Conservation (phyloP, 2,888 invertebrate genomes). For the Nephrotoma flavescens region DNA sequence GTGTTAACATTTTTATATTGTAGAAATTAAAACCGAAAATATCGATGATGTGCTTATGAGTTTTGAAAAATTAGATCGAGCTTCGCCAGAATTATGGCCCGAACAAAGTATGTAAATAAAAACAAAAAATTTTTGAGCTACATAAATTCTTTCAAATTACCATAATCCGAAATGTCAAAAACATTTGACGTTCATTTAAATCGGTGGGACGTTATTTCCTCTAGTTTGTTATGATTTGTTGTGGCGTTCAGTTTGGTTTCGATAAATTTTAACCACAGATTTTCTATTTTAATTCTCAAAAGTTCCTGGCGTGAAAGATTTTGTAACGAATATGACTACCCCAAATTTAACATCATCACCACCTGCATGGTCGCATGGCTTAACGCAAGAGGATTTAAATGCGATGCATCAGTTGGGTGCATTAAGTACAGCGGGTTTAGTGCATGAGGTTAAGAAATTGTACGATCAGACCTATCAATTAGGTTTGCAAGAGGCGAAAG, state of each 20-base stretch:
- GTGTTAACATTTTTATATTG: neutral
- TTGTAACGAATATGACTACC: slow-evolving; percentile 48
- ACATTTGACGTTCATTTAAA: neutral
- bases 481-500: slow-evolving; percentile 87
- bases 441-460: slow-evolving; percentile 85
- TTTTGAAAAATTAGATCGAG: slow-evolving; percentile 79
- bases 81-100: slow-evolving; percentile 95
- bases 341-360: slow-evolving; percentile 35
- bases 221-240: neutral
- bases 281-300: neutral
- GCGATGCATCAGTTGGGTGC: slow-evolving; percentile 60
- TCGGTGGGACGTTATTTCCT: neutral
- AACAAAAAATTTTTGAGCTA: neutral
- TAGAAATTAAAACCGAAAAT: neutral
- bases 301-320: slow-evolving; percentile 86
- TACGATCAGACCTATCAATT: slow-evolving; percentile 91
- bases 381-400: slow-evolving; percentile 56
- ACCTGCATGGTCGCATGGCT: slow-evolving; percentile 50
- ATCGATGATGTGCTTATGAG: slow-evolving; percentile 66
- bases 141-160: neutral
- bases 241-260: neutral
- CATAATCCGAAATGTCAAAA: neutral
- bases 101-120: slow-evolving; percentile 64
- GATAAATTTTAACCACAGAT: too few species aligned
- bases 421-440: slow-evolving; percentile 65